A percentile compares a stretch with the other conserved stretches of the same genome.
phyloP scores from a whole-genome alignment of 2,888 invertebrate species.

The Xestia rhomboidea region DNA sequence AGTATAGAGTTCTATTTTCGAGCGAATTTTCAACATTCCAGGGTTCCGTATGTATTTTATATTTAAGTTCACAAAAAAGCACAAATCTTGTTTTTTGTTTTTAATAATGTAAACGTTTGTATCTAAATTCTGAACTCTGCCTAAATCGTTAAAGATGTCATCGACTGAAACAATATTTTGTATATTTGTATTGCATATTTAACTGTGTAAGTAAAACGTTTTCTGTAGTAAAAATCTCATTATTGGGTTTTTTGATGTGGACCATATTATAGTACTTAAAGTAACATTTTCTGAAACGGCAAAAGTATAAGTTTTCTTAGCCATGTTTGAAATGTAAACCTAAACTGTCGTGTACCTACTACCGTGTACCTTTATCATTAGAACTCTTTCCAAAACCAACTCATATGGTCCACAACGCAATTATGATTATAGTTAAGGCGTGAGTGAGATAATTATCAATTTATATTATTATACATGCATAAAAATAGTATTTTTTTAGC shows the following conservation, averaged over 20 bases:
- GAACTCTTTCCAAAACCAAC: conserved; percentile 36
- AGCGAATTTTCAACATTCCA: conserved; percentile 89
- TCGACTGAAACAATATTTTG: conserved; percentile 85
- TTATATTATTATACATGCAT: conserved; percentile 61
- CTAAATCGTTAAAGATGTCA: conserved; percentile 74
- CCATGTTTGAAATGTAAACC: conserved; percentile 13
- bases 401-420: conserved; percentile 75
- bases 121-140: conserved; percentile 72
- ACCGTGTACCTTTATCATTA: conserved; percentile 38
- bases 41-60: conserved; percentile 78
- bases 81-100: conserved; percentile 74
- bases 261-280: conserved; percentile 65
- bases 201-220: conserved; percentile 71
- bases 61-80: conserved; percentile 79
- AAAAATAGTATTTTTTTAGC: conserved; percentile 75
- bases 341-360: conserved; percentile 28
- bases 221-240: conserved; percentile 70
- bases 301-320: conserved; percentile 11
- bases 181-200: conserved; percentile 81
- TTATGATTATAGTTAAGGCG: conserved; percentile 75
- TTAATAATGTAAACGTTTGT: conserved; percentile 45
- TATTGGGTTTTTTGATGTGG: conserved; percentile 73
- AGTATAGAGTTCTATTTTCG: conserved; percentile 77
- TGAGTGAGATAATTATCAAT: conserved; percentile 82
- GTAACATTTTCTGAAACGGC: conserved; percentile 23